phyloP scores from a whole-genome alignment of 2,113 vertebrate species.

The Eidolon helvum region DNA sequence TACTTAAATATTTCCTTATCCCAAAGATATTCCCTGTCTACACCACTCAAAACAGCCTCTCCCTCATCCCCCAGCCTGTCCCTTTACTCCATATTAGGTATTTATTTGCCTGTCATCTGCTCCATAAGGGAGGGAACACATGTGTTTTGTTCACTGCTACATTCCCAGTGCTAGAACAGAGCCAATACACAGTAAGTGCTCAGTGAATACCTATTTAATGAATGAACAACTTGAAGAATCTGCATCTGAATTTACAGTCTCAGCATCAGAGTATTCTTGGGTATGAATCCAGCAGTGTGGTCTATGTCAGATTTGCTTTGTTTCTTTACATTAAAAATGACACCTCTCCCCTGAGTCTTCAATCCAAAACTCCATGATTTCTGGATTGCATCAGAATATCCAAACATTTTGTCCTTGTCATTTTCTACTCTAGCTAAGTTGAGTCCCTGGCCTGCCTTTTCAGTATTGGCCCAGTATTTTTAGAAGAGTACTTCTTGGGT shows the following conservation, averaged over 20 bases:
- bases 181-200: not conserved
- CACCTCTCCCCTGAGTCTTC: not conserved
- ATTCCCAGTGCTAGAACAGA: not conserved
- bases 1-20: not conserved
- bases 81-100: not conserved
- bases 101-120: not conserved
- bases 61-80: too few relatives aligned
- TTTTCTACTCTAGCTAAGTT: not conserved
- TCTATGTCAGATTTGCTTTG: not conserved
- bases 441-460: not conserved
- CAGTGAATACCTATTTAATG: not conserved
- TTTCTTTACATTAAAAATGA: not conserved
- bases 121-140: not conserved
- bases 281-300: fast-evolving
- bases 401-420: not conserved
- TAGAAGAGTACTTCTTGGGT: not conserved
- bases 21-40: not conserved
- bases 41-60: not conserved
- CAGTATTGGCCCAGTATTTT: not conserved
- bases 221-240: not conserved
- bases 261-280: too few relatives aligned
- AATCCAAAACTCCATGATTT: not conserved
- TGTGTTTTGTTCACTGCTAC: not conserved
- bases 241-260: not conserved
- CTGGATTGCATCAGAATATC: not conserved